Base-by-base conservation (phyloP, 92 coral and sea anemone species). In the Umimayanthus kanabou region DNA sequence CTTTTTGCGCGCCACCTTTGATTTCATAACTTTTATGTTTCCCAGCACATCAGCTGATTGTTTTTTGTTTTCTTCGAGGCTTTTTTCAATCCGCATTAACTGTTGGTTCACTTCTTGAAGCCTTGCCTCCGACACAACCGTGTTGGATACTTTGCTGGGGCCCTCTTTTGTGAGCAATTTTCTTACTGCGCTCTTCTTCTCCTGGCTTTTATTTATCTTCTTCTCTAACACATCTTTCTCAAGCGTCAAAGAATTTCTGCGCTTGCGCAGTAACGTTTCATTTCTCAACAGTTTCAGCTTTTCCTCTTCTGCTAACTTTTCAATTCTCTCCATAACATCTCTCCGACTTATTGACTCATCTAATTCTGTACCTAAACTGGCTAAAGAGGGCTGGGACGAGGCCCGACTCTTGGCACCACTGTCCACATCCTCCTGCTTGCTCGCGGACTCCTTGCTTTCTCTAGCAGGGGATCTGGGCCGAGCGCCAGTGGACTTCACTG, bases 301-400 rank as follows among this genome's bases (percentile, higher is more conserved):
- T 85, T 97, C 99, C 28, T 95, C 97, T 85, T 97, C 99, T 26
- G 96, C 94, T 49, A 93, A 76, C 66, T 91, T 94, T 69, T 96
- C 95, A 64, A 91, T 89, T 77, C 91, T 93, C 77, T 89, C 97
- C 78, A 94, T 88, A 40, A 91, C 84, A 20, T 97, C 98, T 29
- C 88, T 91, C 22, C 89, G 81, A 69, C 75, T 87, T 13, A 81
- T n/a, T 33, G 77, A 47, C 76, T 80, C 84, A 40, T 90, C 88
- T 13, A 87, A 86, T 30, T 87, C 93, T 23, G 88, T 73, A 61
- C 76, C 64, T 30, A 79, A 83, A 47, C 87, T 70, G 74, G 67
- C 45, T 14, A 83, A 8, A 25, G 87, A 83, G 58, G 7, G 76
- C 67, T 65, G 61, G 37, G 78, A 71, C 42, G 78, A 45, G 26